Evolutionary conservation across 2,113 vertebrate species (phyloP), one percentile per base, ranked within the genome.

Genomic region (Parotia lawesii): DNA sequence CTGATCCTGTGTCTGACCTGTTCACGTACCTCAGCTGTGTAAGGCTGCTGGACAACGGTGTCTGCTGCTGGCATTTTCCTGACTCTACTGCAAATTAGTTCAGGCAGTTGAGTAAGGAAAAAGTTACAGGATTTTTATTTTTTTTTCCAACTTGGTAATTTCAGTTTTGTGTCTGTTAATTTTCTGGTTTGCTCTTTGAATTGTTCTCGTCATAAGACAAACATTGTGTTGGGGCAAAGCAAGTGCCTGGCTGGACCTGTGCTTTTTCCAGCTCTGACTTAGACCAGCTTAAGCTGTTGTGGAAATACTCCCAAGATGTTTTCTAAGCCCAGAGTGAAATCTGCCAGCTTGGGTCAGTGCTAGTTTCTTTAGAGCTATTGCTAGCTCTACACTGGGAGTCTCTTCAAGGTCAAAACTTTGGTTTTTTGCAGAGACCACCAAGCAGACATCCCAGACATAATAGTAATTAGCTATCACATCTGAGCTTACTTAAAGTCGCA

Each of bases 111-210:
- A 81, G 24, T 15, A 4, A 69, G 25, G 17, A 72, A 50, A 58
- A 78, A 7, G 8, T 25, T 38, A 40, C 11, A 5, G 37, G 33
- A 23, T 28, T 37, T 35, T 35, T 60, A 37, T 33, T 42, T 58
- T 53, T 31, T 27, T 7, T 3, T 2, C 10, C 17, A 33, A 22
- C 5, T 35, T 51, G 6, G 6, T 54, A 64, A 58, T 72, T 85
- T 72, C 20, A 57, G 17, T 20, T 85, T 64, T 65, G 13, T 78
- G 35, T n/a, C 31, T 2, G 0, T 44, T 50, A 37, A 15, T 92
- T 82, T 90, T 80, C 78, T 65, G 40, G 4, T 80, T 86, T 70
- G 50, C 14, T 86, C 45, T 90, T 83, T 69, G 62, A 79, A 40
- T 74, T 47, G 44, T 48, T 65, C 37, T 60, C 18, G 44, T 58